Base-by-base conservation (phyloP, 2,113 vertebrate genomes). In the Hypocryptadius cinnamomeus region DNA sequence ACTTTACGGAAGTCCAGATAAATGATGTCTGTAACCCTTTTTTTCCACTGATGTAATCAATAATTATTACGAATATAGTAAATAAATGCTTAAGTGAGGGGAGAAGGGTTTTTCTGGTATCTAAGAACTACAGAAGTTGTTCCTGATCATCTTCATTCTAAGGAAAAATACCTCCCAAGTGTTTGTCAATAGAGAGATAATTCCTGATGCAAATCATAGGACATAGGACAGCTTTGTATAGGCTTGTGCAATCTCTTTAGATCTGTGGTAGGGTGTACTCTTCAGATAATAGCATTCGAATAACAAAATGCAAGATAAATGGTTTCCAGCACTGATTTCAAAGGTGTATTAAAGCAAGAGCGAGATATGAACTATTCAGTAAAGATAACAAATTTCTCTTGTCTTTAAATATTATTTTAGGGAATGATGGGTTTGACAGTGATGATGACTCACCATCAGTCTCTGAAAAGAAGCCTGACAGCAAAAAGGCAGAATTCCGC, bases 391-490 rank as follows among this genome's bases (percentile, higher is more conserved):
- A 74, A 31, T 25, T 37, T 73, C 28, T 84, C 14, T 76, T 91
- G 44, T 95, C 17, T 96, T 95, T 94, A 65, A 96, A 81, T 94
- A 60, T 47, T 78, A 18, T 98, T 57, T 95, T 98, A 79, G 98
- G 98, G 48, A 97, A 97, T 87, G 97, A 98, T 10, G 76, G 97
- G 39, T 50, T 97, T 56, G 98, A 98, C 65, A 98, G 97, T 95
- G 98, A 98, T 83, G 98, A 98, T 37, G 98, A 99, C 53, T 95
- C 93, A 6, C 95, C 89, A 22, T 97, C 98, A 5, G 56, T 98
- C 27, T 97, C 96, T 95, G 97, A 95, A 91, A 97, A 86, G 50
- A 96, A 72, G 33, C 65, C 88, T 85, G 87, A 30, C 81, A 91
- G 79, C 47, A 56, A 45, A 92, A 96, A 80, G 71, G 83, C 80